A percentile compares a stretch with the other conserved stretches of the same genome.
Conservation (phyloP, 2,113 vertebrate species). For the Gnathonemus echidnorhynchus region DNA sequence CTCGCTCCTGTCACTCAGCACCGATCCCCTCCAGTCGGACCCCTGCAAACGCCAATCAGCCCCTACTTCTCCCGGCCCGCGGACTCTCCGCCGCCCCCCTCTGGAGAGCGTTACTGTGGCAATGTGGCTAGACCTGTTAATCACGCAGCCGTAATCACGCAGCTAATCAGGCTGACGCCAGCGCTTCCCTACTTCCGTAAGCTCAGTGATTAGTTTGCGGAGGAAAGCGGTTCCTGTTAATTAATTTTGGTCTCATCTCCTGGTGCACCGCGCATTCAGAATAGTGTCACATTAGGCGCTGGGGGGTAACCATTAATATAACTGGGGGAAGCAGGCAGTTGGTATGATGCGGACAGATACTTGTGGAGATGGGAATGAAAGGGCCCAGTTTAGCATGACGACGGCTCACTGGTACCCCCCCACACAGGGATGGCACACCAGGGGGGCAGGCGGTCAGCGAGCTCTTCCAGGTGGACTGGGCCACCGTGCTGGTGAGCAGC, state of each 20-base stretch:
- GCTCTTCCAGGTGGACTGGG: conserved; percentile 78
- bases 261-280: neutral
- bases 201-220: conserved; percentile 20
- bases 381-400: neutral
- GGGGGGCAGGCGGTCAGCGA: conserved; percentile 84
- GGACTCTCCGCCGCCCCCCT: neutral
- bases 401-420: neutral
- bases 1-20: neutral
- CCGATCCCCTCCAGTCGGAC: neutral
- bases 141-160: neutral
- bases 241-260: conserved; percentile 18
- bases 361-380: neutral
- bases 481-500: conserved; percentile 83
- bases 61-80: neutral
- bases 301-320: neutral
- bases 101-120: neutral
- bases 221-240: conserved; percentile 24
- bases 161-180: neutral
- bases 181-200: neutral
- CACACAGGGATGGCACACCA: conserved; percentile 70
- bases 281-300: neutral
- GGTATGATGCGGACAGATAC: neutral
- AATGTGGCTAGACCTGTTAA: neutral
- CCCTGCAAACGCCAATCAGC: neutral
- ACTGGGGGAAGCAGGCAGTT: neutral